A percentile compares a stretch with the other conserved stretches of the same genome.
phyloP scores from a whole-genome alignment of 2,113 vertebrate species.

The Otolemur garnettii region DNA sequence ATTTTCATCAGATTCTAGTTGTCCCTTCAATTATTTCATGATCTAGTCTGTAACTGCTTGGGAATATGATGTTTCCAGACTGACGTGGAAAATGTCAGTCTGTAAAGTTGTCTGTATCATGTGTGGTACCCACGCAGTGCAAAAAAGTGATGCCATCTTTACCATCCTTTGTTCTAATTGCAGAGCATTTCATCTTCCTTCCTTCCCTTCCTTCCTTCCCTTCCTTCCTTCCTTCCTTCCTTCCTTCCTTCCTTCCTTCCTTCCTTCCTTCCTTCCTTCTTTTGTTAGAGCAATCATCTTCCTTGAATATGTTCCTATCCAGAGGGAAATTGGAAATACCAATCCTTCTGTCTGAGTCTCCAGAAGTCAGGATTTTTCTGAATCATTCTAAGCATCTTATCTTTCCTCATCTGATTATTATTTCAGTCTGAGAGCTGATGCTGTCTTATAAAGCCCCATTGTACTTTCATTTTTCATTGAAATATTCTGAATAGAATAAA shows the following conservation, averaged over 20 bases:
- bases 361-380: conserved; percentile 45
- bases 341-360: not conserved
- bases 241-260: too few relatives aligned
- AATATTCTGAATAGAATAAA: conserved; percentile 64
- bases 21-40: not conserved
- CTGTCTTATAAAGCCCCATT: conserved; percentile 24
- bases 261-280: not conserved
- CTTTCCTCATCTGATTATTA: conserved; percentile 56
- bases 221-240: too few relatives aligned
- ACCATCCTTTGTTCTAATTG: conserved; percentile 23
- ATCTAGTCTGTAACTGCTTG: conserved; percentile 22
- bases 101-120: conserved; percentile 35
- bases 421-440: conserved; percentile 36
- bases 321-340: conserved; percentile 55
- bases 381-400: conserved; percentile 53
- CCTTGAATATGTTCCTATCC: conserved; percentile 35
- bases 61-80: conserved; percentile 42
- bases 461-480: conserved; percentile 49
- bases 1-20: not conserved
- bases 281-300: conserved; percentile 22
- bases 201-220: too few relatives aligned
- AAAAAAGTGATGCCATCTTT: not conserved
- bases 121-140: not conserved
- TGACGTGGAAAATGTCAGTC: not conserved
- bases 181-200: not conserved